phyloP scores from a whole-genome alignment of 1,140 invertebrate species.

The Paralvinella palmiformis region DNA sequence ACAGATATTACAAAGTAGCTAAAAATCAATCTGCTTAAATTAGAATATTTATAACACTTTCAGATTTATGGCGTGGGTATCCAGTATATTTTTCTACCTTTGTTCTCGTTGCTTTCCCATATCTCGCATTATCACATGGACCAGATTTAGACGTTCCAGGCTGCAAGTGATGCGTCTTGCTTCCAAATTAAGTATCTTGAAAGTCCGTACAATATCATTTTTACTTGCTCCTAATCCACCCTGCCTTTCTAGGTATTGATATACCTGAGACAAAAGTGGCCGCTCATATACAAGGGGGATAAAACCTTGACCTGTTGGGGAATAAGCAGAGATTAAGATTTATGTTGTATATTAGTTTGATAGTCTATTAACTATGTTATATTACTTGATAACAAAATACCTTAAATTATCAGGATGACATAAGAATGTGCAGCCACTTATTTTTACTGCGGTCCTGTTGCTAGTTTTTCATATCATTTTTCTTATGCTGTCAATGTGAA shows the following conservation, averaged over 20 bases:
- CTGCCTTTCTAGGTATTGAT: background rate
- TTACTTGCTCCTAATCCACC: conserved; percentile 21
- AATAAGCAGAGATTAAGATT: background rate
- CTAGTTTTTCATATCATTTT: too few relatives aligned
- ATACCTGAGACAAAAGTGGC: background rate
- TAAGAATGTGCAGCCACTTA: too few relatives aligned
- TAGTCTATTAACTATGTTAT: too few relatives aligned
- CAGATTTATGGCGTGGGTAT: background rate
- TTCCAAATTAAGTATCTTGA: background rate
- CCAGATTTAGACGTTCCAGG: conserved; percentile 48
- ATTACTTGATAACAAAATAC: too few relatives aligned
- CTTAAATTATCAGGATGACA: too few relatives aligned
- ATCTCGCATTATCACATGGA: conserved; percentile 54
- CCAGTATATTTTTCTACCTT: background rate
- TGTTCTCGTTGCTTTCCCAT: conserved; percentile 53
- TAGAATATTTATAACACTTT: background rate
- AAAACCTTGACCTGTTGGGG: background rate
- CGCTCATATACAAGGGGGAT: background rate
- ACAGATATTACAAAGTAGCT: background rate
- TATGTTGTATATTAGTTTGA: too few relatives aligned
- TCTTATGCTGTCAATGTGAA: too few relatives aligned
- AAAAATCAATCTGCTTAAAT: background rate
- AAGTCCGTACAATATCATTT: background rate
- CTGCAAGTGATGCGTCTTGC: conserved; percentile 46
- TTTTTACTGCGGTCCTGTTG: too few relatives aligned